A percentile compares a stretch with the other conserved stretches of the same genome.
Evolutionary conservation across 2,113 vertebrate genomes (phyloP).

Genomic region (Hippolais icterina): DNA sequence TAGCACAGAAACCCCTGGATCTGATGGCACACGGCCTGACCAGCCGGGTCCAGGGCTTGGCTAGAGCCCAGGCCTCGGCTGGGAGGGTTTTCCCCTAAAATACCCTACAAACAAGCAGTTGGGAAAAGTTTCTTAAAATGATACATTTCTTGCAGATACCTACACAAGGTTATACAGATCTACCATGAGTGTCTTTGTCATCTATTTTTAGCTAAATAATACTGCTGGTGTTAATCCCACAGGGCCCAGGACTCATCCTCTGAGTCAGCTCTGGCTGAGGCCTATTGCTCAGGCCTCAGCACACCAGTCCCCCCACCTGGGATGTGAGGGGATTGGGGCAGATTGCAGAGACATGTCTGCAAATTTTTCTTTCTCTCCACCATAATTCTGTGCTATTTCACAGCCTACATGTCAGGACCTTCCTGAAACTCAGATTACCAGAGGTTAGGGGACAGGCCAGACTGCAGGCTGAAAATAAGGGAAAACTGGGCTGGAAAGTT

Average conservation of each 20-base stretch:
- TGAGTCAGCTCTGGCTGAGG: not conserved
- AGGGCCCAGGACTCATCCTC: not conserved
- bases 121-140: not conserved
- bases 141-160: too few species aligned
- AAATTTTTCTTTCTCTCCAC: not conserved
- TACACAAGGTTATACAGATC: not conserved
- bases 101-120: not conserved
- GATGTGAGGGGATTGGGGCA: accelerated
- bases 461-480: not conserved
- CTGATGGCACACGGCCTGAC: accelerated
- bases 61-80: not conserved
- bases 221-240: not conserved
- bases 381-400: not conserved
- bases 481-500: not conserved
- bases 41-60: not conserved
- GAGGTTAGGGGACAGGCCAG: too few species aligned
- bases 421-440: not conserved
- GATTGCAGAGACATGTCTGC: not conserved
- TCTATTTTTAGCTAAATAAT: not conserved
- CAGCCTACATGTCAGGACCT: accelerated
- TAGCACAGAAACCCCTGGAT: not conserved
- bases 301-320: not conserved
- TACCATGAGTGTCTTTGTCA: not conserved
- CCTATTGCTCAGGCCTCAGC: not conserved
- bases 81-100: not conserved